These are phyloP conservation scores for Rhynchonycteris naso DNA, from an alignment of 2,797 vertebrate species.

Conservation along the genomic window DNA sequence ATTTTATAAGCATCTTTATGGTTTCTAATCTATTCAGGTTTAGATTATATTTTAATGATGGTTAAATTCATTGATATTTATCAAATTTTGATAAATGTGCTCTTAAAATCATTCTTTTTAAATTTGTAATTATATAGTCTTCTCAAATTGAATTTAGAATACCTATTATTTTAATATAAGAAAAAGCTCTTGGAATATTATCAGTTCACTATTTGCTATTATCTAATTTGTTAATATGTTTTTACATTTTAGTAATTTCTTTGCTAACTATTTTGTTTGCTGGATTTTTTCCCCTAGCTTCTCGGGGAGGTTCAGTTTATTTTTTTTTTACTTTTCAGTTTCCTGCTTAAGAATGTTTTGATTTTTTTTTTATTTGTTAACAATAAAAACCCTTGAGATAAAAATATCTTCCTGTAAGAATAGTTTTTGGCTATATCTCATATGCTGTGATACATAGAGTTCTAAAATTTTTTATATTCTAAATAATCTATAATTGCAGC, in stretches of 20 bases:
- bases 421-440: background rate
- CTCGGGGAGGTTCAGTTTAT: background rate
- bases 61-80: background rate
- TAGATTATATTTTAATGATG: background rate
- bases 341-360: background rate
- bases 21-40: background rate
- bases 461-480: slow-evolving; percentile 28
- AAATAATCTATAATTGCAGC: background rate
- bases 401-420: background rate
- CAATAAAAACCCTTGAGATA: background rate
- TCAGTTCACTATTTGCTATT: background rate
- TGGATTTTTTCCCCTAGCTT: background rate
- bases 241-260: background rate
- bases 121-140: background rate
- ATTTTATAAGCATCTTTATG: background rate
- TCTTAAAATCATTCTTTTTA: background rate
- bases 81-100: background rate
- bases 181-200: background rate
- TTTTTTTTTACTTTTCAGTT: background rate
- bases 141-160: background rate
- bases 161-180: background rate
- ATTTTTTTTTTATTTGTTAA: background rate
- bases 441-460: background rate
- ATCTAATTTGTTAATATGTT: background rate
- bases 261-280: background rate